Evolutionary conservation across 2,113 vertebrate species (phyloP), one percentile per base, ranked within the genome.

Genomic region (Silurus asotus): DNA sequence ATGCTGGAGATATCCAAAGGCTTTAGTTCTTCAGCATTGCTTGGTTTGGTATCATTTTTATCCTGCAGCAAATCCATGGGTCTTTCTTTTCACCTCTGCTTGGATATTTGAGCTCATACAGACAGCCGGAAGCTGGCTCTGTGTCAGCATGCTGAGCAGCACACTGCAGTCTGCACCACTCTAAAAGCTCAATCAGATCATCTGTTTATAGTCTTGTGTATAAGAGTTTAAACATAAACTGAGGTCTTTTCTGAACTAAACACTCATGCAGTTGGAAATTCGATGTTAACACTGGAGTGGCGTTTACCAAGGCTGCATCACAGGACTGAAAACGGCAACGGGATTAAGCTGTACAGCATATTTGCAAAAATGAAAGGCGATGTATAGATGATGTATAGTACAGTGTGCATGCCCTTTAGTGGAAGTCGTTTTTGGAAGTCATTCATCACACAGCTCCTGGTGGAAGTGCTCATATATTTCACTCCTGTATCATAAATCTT

Each of bases 401-500:
- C 51, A 15, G 75, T 56, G 53, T 13, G 0, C 10, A 19, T 28
- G 53, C 76, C 76, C 53, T 78, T 58, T 78, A 56, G 11, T 78
- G n/a, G 15, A 28, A 77, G 53, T 25, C 23, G 28, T 56, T 76
- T 56, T 28, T 77, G 25, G 55, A 59, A 59, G 55, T 59, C 76
- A 59, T 58, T 59, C 6, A 5, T 79, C 77, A 61, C 55, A 45
- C 56, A 56, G 28, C 3, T 2, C 8, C 51, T 45, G 55, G 56
- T 61, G 17, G 55, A 59, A 79, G 59, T 0, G 51, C 15, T 58
- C 55, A 45, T 20, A 59, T 61, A 59, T 61, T 79, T 23, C 9
- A 0, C 20, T 59, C 56, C 28, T 79, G 77, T 45, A 11, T 17
- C 77, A 79, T 79, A 79, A 79, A 79, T 61, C 77, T 79, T 79